These are phyloP conservation scores for Megastigmus dorsalis DNA, from an alignment of 2,888 invertebrate species.

Conservation along the genomic window DNA sequence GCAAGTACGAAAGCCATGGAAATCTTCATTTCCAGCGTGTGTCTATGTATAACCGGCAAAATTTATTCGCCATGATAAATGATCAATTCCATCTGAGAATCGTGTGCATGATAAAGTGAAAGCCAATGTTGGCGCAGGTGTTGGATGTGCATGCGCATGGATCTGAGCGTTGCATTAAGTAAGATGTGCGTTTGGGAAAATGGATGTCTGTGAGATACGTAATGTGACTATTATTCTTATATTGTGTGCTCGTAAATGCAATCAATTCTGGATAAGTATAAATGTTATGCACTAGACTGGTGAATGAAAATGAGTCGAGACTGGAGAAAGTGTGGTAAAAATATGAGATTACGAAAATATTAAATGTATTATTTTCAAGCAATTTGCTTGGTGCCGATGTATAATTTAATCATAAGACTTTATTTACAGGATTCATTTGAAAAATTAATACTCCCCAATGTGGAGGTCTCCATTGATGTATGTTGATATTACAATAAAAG, in stretches of 20 bases:
- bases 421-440: too few relatives aligned
- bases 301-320: background rate
- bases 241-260: background rate
- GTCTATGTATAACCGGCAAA: too few relatives aligned
- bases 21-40: too few relatives aligned
- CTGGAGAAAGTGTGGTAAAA: background rate
- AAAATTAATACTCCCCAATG: too few relatives aligned
- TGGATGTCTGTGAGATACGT: background rate
- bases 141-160: background rate
- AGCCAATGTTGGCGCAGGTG: background rate
- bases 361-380: background rate
- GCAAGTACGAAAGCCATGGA: too few relatives aligned
- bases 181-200: background rate
- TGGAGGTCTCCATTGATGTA: too few relatives aligned
- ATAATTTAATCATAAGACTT: background rate
- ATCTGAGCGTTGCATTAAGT: background rate
- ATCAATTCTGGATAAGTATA: slow-evolving; percentile 3
- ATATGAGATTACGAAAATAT: background rate
- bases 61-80: too few relatives aligned
- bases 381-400: background rate
- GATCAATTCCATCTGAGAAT: too few relatives aligned
- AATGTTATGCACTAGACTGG: background rate
- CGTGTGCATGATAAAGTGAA: slow-evolving; percentile 18
- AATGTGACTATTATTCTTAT: slow-evolving; percentile 19
- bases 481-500: background rate